phyloP scores from a whole-genome alignment of 2,113 vertebrate genomes.

The Steatornis caripensis region DNA sequence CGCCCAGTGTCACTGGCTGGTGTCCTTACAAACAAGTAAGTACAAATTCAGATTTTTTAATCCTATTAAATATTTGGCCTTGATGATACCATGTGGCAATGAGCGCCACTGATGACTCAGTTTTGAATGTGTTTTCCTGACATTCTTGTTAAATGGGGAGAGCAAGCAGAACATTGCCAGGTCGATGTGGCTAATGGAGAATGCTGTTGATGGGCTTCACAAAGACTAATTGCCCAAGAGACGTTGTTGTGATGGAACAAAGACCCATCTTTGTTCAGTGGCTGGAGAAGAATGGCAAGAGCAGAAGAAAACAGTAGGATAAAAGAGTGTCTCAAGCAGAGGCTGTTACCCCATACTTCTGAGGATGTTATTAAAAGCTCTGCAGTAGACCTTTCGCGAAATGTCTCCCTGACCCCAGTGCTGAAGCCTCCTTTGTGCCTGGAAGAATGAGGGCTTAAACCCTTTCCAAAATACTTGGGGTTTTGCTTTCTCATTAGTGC shows the following conservation, averaged over 20 bases:
- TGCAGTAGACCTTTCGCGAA: not conserved
- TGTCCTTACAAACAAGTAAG: not conserved
- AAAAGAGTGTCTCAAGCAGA: slow-evolving; percentile 19
- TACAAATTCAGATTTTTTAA: not conserved
- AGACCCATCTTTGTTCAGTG: slow-evolving; percentile 25
- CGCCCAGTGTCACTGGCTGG: not conserved
- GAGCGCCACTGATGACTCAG: not conserved
- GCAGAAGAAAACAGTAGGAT: slow-evolving; percentile 31
- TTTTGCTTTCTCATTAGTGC: slow-evolving; percentile 11
- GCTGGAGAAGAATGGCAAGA: slow-evolving; percentile 10
- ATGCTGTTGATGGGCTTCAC: slow-evolving; percentile 24
- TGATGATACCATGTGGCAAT: not conserved
- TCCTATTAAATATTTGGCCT: not conserved
- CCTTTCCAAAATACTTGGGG: slow-evolving; percentile 17
- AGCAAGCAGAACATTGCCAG: not conserved
- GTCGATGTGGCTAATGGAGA: not conserved
- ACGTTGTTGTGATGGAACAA: not conserved
- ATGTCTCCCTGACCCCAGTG: not conserved
- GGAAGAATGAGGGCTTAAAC: slow-evolving; percentile 29
- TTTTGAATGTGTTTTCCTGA: slow-evolving; percentile 14
- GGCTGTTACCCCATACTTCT: slow-evolving; percentile 12
- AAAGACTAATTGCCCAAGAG: slow-evolving; percentile 22
- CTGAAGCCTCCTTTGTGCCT: slow-evolving; percentile 24
- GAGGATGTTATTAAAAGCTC: not conserved
- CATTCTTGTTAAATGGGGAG: not conserved